Evolutionary conservation across 1,140 invertebrate genomes (phyloP).

Genomic region (Drosophila pallidifrons): DNA sequence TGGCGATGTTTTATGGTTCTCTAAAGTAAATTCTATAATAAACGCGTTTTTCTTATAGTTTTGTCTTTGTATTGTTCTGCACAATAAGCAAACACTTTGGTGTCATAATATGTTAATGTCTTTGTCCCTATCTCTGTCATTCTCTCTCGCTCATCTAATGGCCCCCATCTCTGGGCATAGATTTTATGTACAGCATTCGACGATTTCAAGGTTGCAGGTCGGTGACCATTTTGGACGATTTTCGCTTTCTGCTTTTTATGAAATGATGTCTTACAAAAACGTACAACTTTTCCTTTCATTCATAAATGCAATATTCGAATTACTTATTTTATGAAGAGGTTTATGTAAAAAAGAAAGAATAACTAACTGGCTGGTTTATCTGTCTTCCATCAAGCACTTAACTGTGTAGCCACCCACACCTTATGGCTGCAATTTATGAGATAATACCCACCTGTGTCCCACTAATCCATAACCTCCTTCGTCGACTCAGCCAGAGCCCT

Average conservation of each 20-base stretch:
- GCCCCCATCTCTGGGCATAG: not conserved
- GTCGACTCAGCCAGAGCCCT: constrained; percentile 27
- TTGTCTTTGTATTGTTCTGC: constrained; percentile 36
- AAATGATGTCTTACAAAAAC: not conserved
- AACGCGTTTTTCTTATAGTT: constrained; percentile 18
- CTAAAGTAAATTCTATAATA: constrained; percentile 64
- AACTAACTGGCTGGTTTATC: constrained; percentile 14
- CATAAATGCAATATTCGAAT: not conserved
- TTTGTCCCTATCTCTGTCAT: constrained; percentile 12
- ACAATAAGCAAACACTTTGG: constrained; percentile 40
- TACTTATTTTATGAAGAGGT: not conserved
- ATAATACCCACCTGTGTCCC: constrained; percentile 48
- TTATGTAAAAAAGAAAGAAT: not conserved
- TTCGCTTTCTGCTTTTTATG: constrained; percentile 1
- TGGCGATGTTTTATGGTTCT: constrained; percentile 51
- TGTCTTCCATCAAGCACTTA: constrained; percentile 15
- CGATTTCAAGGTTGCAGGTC: constrained; percentile 61
- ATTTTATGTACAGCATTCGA: constrained; percentile 15
- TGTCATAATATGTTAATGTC: constrained; percentile 64
- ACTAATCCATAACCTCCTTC: constrained; percentile 33
- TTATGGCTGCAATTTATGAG: constrained; percentile 46
- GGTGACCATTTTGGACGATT: constrained; percentile 4
- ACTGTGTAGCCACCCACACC: constrained; percentile 42
- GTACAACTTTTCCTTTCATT: not conserved
- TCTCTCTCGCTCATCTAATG: constrained; percentile 12